Evolutionary conservation across 1,140 invertebrate species (phyloP).

Genomic region (Hermatobates lingyangjiaoensis): DNA sequence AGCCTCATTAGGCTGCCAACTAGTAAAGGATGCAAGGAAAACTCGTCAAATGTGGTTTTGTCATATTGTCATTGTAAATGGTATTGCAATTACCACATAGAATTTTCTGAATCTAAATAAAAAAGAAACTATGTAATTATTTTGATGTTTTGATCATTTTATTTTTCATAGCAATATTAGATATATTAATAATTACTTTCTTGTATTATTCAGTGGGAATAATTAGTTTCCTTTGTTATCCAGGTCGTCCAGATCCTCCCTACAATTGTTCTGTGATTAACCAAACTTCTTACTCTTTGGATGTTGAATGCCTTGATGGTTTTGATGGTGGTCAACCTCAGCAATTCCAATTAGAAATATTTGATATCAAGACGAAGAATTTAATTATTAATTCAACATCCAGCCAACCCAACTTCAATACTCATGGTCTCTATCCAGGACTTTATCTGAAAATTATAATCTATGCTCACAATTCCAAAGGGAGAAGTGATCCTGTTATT

Average conservation of each 20-base stretch:
- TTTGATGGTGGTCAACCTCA: conserved; percentile 60
- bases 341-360: conserved; percentile 50
- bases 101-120: too few species aligned
- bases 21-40: too few species aligned
- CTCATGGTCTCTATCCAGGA: conserved; percentile 46
- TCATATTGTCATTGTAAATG: too few species aligned
- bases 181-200: background rate
- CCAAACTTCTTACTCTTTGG: conserved; percentile 56
- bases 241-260: conserved; percentile 51
- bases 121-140: too few species aligned
- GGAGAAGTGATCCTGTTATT: conserved; percentile 44
- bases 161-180: too few species aligned
- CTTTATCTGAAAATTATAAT: conserved; percentile 45
- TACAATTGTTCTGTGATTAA: conserved; percentile 61
- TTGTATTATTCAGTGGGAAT: too few species aligned
- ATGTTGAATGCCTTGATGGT: conserved; percentile 55
- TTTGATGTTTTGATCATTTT: too few species aligned
- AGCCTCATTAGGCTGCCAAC: too few species aligned
- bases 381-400: conserved; percentile 47
- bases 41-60: too few species aligned
- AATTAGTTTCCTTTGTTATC: conserved; percentile 6
- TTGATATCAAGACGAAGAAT: conserved; percentile 40
- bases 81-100: too few species aligned
- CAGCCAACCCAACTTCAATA: conserved; percentile 40
- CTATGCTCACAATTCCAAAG: conserved; percentile 69